A percentile compares a stretch with the other conserved stretches of the same genome.
Evolutionary conservation across 92 coral and sea anemone species (phyloP).

Genomic region (Phenganax stokvisi): DNA sequence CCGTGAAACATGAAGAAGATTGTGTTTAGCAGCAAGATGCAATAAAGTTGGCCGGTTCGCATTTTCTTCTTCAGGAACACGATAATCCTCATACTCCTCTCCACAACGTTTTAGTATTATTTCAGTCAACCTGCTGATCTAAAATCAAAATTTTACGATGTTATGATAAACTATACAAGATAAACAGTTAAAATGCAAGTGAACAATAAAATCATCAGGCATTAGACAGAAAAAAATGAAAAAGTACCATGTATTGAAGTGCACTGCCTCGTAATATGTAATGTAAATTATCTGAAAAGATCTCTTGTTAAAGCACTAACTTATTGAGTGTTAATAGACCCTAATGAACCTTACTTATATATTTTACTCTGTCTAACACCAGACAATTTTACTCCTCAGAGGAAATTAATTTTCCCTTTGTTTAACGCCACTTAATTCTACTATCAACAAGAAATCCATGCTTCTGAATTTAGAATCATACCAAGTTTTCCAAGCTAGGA

Average conservation of each 20-base stretch:
- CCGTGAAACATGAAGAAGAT: conserved; percentile 69
- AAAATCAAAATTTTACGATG: not conserved
- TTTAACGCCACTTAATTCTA: too few species aligned
- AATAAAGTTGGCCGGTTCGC: conserved; percentile 60
- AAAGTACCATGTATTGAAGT: too few species aligned
- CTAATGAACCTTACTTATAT: too few species aligned
- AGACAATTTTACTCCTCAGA: too few species aligned
- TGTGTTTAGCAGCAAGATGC: conserved; percentile 79
- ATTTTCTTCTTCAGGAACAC: conserved; percentile 67
- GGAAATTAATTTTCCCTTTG: too few species aligned
- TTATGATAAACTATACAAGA: too few species aligned
- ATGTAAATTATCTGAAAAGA: too few species aligned
- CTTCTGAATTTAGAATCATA: conserved; percentile 16
- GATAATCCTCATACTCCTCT: conserved; percentile 62
- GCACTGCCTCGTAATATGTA: too few species aligned
- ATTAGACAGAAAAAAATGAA: too few species aligned
- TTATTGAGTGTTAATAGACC: too few species aligned
- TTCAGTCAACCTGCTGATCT: conserved; percentile 85
- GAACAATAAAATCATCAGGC: not conserved
- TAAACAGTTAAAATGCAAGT: not conserved
- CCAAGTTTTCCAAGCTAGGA: conserved; percentile 81
- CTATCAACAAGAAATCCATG: not conserved
- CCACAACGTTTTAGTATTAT: conserved; percentile 68
- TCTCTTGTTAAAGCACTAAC: too few species aligned
- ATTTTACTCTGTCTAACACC: too few species aligned